Evolutionary conservation across 2,888 invertebrate genomes (phyloP).

Genomic region (Nephrotoma guestfalica): DNA sequence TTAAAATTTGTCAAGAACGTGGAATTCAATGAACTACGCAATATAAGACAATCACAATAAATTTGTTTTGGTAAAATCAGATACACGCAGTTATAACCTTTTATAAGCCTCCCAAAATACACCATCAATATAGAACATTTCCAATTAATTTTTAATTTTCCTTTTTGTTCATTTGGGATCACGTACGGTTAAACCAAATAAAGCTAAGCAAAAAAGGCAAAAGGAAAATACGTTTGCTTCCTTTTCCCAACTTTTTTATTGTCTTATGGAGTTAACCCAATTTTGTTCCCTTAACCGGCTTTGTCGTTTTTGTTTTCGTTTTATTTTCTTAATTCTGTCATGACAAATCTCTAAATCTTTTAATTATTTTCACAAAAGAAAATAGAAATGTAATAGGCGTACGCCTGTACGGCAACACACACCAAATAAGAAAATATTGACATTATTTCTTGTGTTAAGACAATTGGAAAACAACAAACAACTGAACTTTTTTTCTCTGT

Average conservation of each 20-base stretch:
- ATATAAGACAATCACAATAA: not conserved
- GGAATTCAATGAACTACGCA: not conserved
- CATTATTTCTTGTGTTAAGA: not conserved
- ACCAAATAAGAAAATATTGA: not conserved
- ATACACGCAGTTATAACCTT: not conserved
- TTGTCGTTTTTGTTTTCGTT: not conserved
- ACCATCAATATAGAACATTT: not conserved
- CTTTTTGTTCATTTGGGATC: not conserved
- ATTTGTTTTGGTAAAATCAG: not conserved
- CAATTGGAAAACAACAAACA: not conserved
- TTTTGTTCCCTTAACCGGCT: not conserved
- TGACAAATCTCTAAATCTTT: not conserved
- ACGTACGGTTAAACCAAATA: not conserved
- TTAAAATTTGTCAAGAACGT: not conserved
- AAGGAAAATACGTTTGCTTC: not conserved
- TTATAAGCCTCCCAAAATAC: not conserved
- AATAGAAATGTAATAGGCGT: not conserved
- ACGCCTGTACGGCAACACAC: not conserved
- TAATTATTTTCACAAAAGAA: not conserved
- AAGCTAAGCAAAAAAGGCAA: not conserved
- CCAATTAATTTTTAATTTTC: not conserved
- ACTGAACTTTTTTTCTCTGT: not conserved
- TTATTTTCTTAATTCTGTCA: not conserved
- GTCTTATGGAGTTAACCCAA: not conserved
- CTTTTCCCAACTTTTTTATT: not conserved